Evolutionary conservation across 2,888 invertebrate species (phyloP).

Genomic region (Cephus spinipes): DNA sequence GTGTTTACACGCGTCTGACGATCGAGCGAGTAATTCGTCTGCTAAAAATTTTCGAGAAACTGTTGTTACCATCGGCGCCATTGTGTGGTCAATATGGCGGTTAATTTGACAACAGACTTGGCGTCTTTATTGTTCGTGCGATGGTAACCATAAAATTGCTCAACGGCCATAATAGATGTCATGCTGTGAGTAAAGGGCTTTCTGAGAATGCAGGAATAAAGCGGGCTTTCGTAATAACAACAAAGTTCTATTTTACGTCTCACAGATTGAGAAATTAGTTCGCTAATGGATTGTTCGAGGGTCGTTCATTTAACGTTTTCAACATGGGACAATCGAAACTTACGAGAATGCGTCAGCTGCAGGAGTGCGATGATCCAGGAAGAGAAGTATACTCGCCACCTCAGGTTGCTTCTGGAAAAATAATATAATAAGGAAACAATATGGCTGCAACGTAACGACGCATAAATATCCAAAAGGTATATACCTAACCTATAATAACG

Average conservation of each 20-base stretch:
- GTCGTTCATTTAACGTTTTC: background rate
- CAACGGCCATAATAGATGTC: slow-evolving; percentile 12
- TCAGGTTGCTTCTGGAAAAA: slow-evolving; percentile 28
- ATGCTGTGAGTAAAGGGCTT: slow-evolving; percentile 16
- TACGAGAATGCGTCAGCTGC: slow-evolving; percentile 32
- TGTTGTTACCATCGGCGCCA: background rate
- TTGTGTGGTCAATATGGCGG: background rate
- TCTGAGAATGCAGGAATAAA: slow-evolving; percentile 14
- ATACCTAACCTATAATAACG: background rate
- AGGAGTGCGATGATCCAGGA: slow-evolving; percentile 34
- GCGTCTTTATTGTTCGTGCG: slow-evolving; percentile 1
- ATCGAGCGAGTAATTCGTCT: background rate
- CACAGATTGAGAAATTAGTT: background rate
- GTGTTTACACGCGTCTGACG: background rate
- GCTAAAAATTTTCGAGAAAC: background rate
- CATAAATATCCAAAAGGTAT: background rate
- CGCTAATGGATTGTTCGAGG: background rate
- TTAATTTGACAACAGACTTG: background rate
- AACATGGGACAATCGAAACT: slow-evolving; percentile 22
- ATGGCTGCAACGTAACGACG: background rate
- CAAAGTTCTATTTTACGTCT: background rate
- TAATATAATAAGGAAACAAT: background rate
- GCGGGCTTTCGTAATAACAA: background rate
- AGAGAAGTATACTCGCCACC: slow-evolving; percentile 33
- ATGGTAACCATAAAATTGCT: slow-evolving; percentile 13